phyloP scores from a whole-genome alignment of 2,113 vertebrate species.

The Microtus pennsylvanicus region DNA sequence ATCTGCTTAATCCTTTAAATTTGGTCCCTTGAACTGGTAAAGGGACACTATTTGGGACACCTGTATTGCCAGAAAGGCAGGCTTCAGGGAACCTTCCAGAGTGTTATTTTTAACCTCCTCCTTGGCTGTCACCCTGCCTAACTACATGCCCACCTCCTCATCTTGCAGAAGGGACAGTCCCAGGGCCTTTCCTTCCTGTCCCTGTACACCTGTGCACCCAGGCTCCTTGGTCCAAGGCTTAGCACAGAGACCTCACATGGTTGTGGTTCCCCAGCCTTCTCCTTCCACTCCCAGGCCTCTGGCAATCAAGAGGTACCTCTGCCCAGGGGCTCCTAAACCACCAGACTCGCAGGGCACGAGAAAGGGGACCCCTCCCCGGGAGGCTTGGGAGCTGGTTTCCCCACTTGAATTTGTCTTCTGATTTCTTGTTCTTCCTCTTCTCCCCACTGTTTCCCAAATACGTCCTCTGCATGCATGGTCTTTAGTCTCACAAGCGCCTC shows the following conservation, averaged over 20 bases:
- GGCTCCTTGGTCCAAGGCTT: background rate
- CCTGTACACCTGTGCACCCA: background rate
- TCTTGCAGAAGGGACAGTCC: background rate
- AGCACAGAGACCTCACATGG: background rate
- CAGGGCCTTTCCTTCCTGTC: background rate
- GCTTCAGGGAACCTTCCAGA: background rate
- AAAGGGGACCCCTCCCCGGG: conserved; percentile 29
- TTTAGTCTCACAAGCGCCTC: conserved; percentile 99
- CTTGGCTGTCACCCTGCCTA: background rate
- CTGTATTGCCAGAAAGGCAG: background rate
- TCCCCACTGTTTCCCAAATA: conserved; percentile 91
- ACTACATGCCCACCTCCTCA: background rate
- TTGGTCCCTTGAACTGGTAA: background rate
- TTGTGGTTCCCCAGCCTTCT: too few species aligned
- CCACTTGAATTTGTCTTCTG: conserved; percentile 74
- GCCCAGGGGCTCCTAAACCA: background rate
- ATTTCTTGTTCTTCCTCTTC: conserved; percentile 89
- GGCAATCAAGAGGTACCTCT: background rate
- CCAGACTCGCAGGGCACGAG: background rate
- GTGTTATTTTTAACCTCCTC: background rate
- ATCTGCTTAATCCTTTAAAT: background rate
- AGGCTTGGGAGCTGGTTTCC: conserved; percentile 22
- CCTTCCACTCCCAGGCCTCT: background rate
- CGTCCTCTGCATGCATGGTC: conserved; percentile 85
- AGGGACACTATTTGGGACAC: background rate